A percentile compares a stretch with the other conserved stretches of the same genome.
Conservation (phyloP, 1,140 invertebrate genomes). For the Drosophila littoralis region DNA sequence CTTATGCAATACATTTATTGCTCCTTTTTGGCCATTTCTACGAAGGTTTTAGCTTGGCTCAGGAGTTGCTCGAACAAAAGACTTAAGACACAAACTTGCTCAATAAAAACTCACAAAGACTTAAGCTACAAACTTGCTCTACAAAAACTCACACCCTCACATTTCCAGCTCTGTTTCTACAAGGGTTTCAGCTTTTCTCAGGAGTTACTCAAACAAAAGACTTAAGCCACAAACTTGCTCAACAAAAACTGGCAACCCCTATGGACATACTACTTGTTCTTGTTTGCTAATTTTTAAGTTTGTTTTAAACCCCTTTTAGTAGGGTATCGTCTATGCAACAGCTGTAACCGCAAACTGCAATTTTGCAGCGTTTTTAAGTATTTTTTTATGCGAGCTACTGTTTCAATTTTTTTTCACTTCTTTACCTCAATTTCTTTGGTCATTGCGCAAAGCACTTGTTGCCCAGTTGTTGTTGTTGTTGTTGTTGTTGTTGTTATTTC, state of each 20-base stretch:
- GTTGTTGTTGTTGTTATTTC: slow-evolving; percentile 25
- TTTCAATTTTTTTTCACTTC: slow-evolving; percentile 29
- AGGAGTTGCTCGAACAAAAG: too few species aligned
- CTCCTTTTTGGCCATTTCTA: too few species aligned
- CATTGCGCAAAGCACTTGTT: slow-evolving; percentile 74
- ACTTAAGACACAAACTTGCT: too few species aligned
- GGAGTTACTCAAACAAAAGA: slow-evolving; percentile 1
- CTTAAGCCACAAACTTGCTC: slow-evolving; percentile 46
- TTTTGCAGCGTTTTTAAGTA: slow-evolving; percentile 46
- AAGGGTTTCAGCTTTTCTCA: too few species aligned
- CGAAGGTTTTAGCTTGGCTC: too few species aligned
- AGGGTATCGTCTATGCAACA: neutral
- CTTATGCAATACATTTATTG: too few species aligned
- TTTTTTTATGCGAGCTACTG: slow-evolving; percentile 38
- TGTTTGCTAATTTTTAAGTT: slow-evolving; percentile 5
- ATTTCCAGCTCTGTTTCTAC: too few species aligned
- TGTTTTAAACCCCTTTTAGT: neutral
- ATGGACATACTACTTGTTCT: slow-evolving; percentile 37
- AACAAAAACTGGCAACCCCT: slow-evolving; percentile 1
- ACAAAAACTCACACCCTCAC: too few species aligned
- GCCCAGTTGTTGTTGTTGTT: slow-evolving; percentile 40
- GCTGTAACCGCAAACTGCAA: slow-evolving; percentile 45
- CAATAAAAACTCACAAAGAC: too few species aligned
- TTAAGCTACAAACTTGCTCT: too few species aligned
- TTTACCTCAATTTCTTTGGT: slow-evolving; percentile 59